phyloP scores from a whole-genome alignment of 64 coral and sea anemone species.

The Porites australiensis region DNA sequence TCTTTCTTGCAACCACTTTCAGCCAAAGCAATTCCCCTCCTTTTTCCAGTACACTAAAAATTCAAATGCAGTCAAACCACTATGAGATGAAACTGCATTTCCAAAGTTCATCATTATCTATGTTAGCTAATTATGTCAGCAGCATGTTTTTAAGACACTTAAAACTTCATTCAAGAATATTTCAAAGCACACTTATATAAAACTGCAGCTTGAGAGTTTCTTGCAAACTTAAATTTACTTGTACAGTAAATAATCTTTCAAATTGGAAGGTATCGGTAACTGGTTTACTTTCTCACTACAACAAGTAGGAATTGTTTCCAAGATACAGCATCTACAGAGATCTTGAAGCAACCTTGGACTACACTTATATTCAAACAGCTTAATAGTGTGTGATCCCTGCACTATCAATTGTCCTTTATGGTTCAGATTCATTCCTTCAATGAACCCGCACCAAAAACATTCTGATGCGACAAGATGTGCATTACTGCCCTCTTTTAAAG shows the following conservation, averaged over 20 bases:
- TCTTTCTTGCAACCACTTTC: no score
- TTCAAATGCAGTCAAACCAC: no score
- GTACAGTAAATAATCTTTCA: constrained; percentile 72
- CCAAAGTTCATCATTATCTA: no score
- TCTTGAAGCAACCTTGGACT: constrained; percentile 35
- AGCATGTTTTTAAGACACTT: no score
- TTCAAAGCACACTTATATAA: no score
- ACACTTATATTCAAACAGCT: constrained; percentile 72
- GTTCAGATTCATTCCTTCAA: constrained; percentile 8
- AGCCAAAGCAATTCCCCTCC: no score
- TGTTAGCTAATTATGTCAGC: no score
- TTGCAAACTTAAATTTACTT: neutral
- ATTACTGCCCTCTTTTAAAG: constrained; percentile 49
- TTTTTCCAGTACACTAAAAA: no score
- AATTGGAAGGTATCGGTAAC: constrained; percentile 22
- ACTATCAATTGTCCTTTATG: constrained; percentile 71
- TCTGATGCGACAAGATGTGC: constrained; percentile 67
- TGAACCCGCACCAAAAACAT: constrained; percentile 10
- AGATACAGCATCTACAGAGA: constrained; percentile 52
- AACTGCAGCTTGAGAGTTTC: no score
- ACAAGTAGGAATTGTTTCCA: neutral
- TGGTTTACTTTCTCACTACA: constrained; percentile 16
- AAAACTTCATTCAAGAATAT: no score
- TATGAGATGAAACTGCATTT: no score
- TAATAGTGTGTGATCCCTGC: constrained; percentile 46